Conservation (phyloP, 2,888 invertebrate genomes). For the Xanthia icteritia region DNA sequence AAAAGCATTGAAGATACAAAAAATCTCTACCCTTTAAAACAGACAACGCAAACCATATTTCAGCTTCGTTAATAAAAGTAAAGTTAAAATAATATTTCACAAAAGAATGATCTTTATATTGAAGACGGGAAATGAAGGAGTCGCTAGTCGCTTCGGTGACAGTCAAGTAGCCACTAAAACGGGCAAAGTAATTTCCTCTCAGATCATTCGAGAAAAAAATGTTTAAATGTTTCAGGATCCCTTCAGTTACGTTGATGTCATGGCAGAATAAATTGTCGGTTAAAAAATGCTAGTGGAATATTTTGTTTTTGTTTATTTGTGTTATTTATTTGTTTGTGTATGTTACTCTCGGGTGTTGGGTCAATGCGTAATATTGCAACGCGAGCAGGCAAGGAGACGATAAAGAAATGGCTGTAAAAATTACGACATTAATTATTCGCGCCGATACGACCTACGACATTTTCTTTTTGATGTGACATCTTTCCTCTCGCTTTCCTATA, state of each 20-base stretch:
- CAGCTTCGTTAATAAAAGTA: slow-evolving; percentile 42
- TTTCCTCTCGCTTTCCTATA: no score
- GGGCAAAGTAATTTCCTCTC: slow-evolving; percentile 75
- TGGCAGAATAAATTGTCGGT: slow-evolving; percentile 46
- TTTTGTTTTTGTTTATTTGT: slow-evolving; percentile 25
- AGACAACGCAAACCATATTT: slow-evolving; percentile 32
- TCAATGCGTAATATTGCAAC: background rate
- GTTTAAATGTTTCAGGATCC: slow-evolving; percentile 56
- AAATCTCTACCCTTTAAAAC: slow-evolving; percentile 46
- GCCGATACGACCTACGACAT: background rate
- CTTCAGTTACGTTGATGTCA: slow-evolving; percentile 35
- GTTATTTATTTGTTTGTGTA: background rate
- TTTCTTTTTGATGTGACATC: background rate
- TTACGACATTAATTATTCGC: background rate
- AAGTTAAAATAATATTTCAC: slow-evolving; percentile 63
- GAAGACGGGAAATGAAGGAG: slow-evolving; percentile 73
- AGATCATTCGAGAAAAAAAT: slow-evolving; percentile 68
- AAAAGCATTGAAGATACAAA: background rate
- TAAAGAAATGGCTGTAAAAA: background rate
- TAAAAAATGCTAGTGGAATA: slow-evolving; percentile 43
- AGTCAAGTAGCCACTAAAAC: slow-evolving; percentile 70
- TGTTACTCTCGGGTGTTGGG: background rate
- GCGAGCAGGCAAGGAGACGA: background rate
- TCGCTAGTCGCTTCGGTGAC: slow-evolving; percentile 66
- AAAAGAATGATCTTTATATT: slow-evolving; percentile 68